phyloP scores from a whole-genome alignment of 1,140 invertebrate genomes.

The Aphelinus atriplicis region DNA sequence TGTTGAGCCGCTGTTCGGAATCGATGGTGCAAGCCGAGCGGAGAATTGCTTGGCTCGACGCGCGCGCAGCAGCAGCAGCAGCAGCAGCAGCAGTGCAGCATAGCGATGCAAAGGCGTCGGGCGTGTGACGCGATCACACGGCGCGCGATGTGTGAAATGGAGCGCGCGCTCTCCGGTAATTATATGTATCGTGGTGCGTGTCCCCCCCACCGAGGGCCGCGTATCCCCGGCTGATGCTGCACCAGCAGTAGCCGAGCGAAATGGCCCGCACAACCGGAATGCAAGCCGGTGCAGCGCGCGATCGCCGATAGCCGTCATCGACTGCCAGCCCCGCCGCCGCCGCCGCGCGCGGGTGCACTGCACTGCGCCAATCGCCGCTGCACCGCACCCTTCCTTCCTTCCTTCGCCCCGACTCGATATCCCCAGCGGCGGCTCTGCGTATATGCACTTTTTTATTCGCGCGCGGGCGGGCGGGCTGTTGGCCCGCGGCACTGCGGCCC shows the following conservation, averaged over 20 bases:
- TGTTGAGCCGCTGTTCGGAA: slow-evolving; percentile 18
- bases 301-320: slow-evolving; percentile 2
- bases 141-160: slow-evolving; percentile 65
- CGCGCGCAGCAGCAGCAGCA: background rate
- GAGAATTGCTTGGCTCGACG: slow-evolving; percentile 49
- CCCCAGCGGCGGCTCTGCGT: slow-evolving; percentile 11
- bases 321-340: slow-evolving; percentile 6
- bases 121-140: slow-evolving; percentile 64
- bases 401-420: slow-evolving; percentile 8
- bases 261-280: background rate
- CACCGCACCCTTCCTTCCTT: background rate
- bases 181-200: slow-evolving; percentile 56
- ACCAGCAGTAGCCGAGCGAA: background rate
- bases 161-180: slow-evolving; percentile 61
- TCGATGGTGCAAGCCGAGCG: slow-evolving; percentile 41
- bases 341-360: slow-evolving; percentile 23
- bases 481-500: background rate
- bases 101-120: slow-evolving; percentile 56
- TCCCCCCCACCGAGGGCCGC: background rate
- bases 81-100: background rate
- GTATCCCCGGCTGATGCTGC: too few relatives aligned
- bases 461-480: too few relatives aligned
- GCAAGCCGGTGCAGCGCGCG: slow-evolving; percentile 1
- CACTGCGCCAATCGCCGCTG: slow-evolving; percentile 27
- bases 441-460: slow-evolving; percentile 17